Evolutionary conservation across 2,113 vertebrate genomes (phyloP).

Genomic region (Ophthalmolycus amberensis): DNA sequence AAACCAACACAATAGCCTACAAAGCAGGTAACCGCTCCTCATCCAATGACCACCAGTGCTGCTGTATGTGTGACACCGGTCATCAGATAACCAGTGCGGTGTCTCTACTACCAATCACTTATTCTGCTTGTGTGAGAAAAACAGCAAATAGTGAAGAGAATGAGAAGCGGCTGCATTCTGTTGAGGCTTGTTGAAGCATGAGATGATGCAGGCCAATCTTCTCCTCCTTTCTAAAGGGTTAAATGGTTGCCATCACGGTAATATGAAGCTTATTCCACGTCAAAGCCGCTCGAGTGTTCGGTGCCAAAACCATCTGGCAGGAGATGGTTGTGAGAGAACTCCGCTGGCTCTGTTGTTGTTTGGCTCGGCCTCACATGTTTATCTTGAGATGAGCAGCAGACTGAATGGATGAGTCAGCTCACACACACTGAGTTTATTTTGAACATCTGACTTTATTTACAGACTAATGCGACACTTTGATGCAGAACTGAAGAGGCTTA

Average conservation of each 20-base stretch:
- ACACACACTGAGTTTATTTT: slow-evolving; percentile 29
- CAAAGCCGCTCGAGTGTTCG: not conserved
- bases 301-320: slow-evolving; percentile 13
- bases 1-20: slow-evolving; percentile 96
- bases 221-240: not conserved
- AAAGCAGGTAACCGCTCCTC: slow-evolving; percentile 90
- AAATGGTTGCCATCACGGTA: not conserved
- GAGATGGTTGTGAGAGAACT: slow-evolving; percentile 25
- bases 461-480: slow-evolving; percentile 3
- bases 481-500: not conserved
- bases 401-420: slow-evolving; percentile 53
- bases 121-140: too few species aligned
- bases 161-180: not conserved
- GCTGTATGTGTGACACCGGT: too few species aligned
- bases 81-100: too few species aligned
- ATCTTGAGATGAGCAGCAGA: slow-evolving; percentile 50
- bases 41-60: too few species aligned
- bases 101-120: too few species aligned
- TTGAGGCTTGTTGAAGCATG: slow-evolving; percentile 41
- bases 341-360: slow-evolving; percentile 25
- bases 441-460: slow-evolving; percentile 30
- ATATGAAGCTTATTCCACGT: not conserved
- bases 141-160: too few species aligned
- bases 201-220: slow-evolving; percentile 25
- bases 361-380: slow-evolving; percentile 31